phyloP scores from a whole-genome alignment of 2,113 vertebrate genomes.

The Brachyistius frenatus region DNA sequence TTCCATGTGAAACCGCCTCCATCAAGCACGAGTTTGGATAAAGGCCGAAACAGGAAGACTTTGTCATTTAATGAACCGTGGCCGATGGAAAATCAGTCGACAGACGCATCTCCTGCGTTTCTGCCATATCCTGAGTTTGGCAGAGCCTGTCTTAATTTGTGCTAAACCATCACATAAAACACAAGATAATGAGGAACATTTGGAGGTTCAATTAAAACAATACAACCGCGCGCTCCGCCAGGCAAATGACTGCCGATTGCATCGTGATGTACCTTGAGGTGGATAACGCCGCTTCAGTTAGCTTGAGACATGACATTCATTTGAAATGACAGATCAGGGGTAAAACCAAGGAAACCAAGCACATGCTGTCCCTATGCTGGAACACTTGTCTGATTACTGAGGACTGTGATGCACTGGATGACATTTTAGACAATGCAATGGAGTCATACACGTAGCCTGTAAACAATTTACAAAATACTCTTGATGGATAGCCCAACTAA shows the following conservation, averaged over 20 bases:
- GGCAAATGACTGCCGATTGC: constrained; percentile 45
- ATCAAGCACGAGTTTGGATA: constrained; percentile 35
- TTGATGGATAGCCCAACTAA: constrained; percentile 8
- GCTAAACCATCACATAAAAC: constrained; percentile 68
- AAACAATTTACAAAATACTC: not conserved
- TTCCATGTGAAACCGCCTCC: constrained; percentile 28
- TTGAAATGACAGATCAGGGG: constrained; percentile 21
- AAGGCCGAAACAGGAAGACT: constrained; percentile 36
- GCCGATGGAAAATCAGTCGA: constrained; percentile 66
- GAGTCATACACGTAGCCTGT: not conserved
- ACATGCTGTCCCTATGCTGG: not conserved
- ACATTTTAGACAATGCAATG: not conserved
- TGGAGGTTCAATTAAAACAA: constrained; percentile 65
- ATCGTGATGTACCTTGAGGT: constrained; percentile 52
- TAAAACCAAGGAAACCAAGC: constrained; percentile 28
- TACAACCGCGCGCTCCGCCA: constrained; percentile 28
- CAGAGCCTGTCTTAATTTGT: constrained; percentile 65
- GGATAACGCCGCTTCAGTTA: constrained; percentile 34
- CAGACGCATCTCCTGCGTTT: constrained; percentile 39
- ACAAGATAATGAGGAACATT: constrained; percentile 74
- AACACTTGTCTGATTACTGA: constrained; percentile 38
- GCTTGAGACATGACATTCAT: constrained; percentile 25
- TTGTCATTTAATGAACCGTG: constrained; percentile 59
- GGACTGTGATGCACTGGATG: not conserved
- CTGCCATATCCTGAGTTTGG: constrained; percentile 62